phyloP scores from a whole-genome alignment of 2,888 invertebrate genomes.

The Galeopsomyia nigrocyanea region DNA sequence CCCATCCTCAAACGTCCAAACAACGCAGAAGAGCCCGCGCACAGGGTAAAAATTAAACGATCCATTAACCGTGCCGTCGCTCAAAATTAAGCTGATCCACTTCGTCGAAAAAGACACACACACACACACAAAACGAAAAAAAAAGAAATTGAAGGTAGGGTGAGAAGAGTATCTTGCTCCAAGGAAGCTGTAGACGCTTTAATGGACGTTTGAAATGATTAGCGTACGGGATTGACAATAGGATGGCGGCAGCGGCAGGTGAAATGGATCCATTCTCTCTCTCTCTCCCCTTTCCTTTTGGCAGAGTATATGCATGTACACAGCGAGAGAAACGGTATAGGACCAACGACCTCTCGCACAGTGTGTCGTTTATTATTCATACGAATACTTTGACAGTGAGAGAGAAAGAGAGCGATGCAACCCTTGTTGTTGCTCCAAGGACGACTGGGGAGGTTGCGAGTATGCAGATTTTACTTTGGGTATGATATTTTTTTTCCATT shows the following conservation, averaged over 20 bases:
- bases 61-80: too few species aligned
- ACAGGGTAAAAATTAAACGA: too few species aligned
- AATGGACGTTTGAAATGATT: constrained; percentile 51
- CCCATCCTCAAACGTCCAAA: too few species aligned
- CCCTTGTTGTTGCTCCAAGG: neutral
- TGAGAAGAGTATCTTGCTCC: constrained; percentile 7
- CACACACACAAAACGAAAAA: too few species aligned
- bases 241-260: constrained; percentile 19
- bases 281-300: too few species aligned
- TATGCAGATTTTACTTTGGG: too few species aligned
- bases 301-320: neutral
- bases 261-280: constrained; percentile 23
- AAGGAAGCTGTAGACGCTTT: constrained; percentile 35
- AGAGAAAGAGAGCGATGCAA: neutral
- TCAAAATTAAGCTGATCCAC: too few species aligned
- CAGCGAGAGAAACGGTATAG: neutral
- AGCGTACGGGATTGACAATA: constrained; percentile 46
- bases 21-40: too few species aligned
- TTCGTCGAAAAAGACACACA: too few species aligned
- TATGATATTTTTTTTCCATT: too few species aligned
- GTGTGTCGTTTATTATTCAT: constrained; percentile 18
- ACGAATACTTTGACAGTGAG: constrained; percentile 1
- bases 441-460: too few species aligned
- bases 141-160: constrained; percentile 2
- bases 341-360: constrained; percentile 31